phyloP scores from a whole-genome alignment of 2,888 invertebrate genomes.

The Orchesella flavescens region DNA sequence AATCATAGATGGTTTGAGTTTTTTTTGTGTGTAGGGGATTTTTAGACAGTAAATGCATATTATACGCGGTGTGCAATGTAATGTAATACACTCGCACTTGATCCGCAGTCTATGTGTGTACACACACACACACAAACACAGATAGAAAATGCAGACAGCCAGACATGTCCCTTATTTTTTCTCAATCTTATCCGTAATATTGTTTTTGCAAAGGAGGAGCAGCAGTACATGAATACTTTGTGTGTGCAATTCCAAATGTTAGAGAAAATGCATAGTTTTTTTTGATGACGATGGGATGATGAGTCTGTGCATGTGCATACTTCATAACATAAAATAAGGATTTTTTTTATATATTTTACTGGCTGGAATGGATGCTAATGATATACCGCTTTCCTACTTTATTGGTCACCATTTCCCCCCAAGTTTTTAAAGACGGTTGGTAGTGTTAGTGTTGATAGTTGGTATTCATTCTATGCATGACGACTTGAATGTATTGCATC shows the following conservation, averaged over 20 bases:
- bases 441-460: no score
- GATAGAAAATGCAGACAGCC: constrained; percentile 16
- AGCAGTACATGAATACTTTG: not conserved
- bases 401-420: not conserved
- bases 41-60: no score
- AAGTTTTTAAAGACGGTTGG: no score
- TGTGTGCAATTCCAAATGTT: not conserved
- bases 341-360: not conserved
- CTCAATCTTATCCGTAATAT: not conserved
- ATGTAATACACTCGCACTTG: no score
- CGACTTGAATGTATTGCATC: no score
- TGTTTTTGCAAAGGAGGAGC: not conserved
- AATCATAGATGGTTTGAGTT: not conserved
- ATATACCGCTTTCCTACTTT: constrained; percentile 2
- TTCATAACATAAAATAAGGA: not conserved
- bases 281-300: constrained; percentile 6
- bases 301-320: not conserved
- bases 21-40: not conserved
- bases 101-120: not conserved
- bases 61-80: no score
- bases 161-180: constrained; percentile 22
- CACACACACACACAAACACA: no score
- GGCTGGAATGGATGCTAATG: not conserved
- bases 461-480: no score
- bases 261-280: no score